phyloP scores from a whole-genome alignment of 2,888 invertebrate genomes.

The Drosophila cognata region DNA sequence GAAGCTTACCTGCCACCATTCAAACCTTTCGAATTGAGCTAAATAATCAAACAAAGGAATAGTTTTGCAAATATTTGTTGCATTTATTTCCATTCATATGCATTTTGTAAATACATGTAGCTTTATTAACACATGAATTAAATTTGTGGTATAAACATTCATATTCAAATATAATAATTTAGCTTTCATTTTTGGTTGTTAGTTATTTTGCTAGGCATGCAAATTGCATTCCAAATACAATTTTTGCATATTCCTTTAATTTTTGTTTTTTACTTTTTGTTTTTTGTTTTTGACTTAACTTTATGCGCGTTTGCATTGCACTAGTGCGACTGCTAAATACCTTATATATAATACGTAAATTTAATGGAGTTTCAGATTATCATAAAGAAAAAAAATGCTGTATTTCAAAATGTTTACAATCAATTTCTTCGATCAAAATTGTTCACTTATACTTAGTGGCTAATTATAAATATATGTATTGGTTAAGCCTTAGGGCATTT shows the following conservation, averaged over 20 bases:
- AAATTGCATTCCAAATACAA: constrained; percentile 8
- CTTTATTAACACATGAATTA: constrained; percentile 71
- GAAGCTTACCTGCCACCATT: background rate
- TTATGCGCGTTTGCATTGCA: background rate
- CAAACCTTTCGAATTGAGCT: background rate
- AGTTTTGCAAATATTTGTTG: background rate
- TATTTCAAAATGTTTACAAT: constrained; percentile 42
- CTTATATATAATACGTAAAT: constrained; percentile 39
- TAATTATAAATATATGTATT: constrained; percentile 4
- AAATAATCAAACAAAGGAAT: background rate
- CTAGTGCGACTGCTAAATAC: constrained; percentile 46
- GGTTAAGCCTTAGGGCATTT: constrained; percentile 11
- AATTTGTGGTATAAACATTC: constrained; percentile 67
- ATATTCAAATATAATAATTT: constrained; percentile 68
- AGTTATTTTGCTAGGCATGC: constrained; percentile 6
- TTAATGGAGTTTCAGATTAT: constrained; percentile 16
- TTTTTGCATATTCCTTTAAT: background rate
- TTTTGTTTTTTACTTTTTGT: background rate
- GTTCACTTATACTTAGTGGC: constrained; percentile 8
- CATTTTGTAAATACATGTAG: constrained; percentile 36
- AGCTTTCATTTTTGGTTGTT: constrained; percentile 28
- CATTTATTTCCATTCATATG: background rate
- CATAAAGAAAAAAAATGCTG: constrained; percentile 29
- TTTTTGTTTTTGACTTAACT: constrained; percentile 5
- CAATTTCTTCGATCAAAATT: constrained; percentile 10